A percentile compares a stretch with the other conserved stretches of the same genome.
These are phyloP conservation scores for Thecophora atra DNA, from an alignment of 2,888 invertebrate species.

Conservation along the genomic window DNA sequence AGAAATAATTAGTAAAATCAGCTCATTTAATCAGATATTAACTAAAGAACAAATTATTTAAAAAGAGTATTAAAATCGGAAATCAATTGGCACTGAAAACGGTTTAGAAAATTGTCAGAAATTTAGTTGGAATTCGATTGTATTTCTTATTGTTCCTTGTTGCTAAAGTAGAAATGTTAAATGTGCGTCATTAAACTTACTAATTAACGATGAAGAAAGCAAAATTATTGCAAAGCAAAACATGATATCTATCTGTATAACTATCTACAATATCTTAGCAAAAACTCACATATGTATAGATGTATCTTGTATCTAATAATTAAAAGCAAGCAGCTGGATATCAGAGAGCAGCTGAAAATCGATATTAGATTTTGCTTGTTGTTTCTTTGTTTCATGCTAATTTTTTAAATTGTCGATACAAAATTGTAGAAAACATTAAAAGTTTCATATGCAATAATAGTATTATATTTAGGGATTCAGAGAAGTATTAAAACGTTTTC, in stretches of 20 bases:
- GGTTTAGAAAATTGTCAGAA: neutral
- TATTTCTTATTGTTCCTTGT: too few relatives aligned
- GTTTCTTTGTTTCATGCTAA: neutral
- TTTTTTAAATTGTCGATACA: too few relatives aligned
- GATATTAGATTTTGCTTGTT: neutral
- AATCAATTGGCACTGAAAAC: neutral
- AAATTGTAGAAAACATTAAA: neutral
- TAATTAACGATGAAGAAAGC: too few relatives aligned
- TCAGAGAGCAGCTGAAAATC: neutral
- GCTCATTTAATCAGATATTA: too few relatives aligned
- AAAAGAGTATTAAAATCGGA: neutral
- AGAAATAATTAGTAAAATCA: too few relatives aligned
- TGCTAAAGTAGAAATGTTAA: too few relatives aligned
- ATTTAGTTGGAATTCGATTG: neutral
- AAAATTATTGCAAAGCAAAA: too few relatives aligned
- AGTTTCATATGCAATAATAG: neutral
- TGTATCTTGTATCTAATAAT: neutral
- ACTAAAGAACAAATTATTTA: too few relatives aligned
- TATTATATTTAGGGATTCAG: slow-evolving; percentile 4
- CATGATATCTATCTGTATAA: neutral
- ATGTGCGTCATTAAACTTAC: too few relatives aligned
- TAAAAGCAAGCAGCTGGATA: neutral
- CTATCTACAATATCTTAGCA: neutral
- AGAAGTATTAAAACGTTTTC: neutral
- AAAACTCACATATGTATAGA: neutral